Evolutionary conservation across 2,888 invertebrate genomes (phyloP).

Genomic region (Aphodius sticticus): DNA sequence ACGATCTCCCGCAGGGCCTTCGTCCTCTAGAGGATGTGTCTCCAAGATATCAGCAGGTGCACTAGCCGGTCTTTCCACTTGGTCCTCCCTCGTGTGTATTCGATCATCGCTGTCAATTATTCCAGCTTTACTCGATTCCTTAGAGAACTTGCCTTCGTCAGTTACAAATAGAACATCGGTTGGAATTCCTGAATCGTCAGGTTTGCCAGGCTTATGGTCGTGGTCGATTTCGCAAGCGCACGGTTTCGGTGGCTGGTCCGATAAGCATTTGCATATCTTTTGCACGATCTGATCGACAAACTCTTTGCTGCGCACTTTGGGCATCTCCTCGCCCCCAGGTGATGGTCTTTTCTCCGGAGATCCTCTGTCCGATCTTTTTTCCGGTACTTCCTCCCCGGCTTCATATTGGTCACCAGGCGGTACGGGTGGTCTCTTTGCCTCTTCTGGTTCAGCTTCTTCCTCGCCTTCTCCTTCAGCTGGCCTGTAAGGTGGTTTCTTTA

Average conservation of each 20-base stretch:
- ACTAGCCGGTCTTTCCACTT: neutral
- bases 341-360: neutral
- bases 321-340: neutral
- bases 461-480: neutral
- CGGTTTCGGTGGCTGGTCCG: neutral
- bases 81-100: neutral
- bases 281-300: neutral
- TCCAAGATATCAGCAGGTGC: neutral
- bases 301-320: neutral
- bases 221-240: neutral
- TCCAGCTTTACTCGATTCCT: neutral
- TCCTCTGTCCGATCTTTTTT: neutral
- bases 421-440: neutral
- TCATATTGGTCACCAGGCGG: neutral
- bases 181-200: neutral
- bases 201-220: neutral
- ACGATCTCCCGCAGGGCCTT: neutral
- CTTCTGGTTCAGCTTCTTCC: neutral
- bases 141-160: neutral
- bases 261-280: neutral
- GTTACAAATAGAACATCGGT: neutral
- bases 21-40: neutral
- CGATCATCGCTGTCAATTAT: neutral
- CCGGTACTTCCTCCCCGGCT: neutral
- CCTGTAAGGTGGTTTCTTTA: neutral